These are phyloP conservation scores for Threskiornis aethiopicus DNA, from an alignment of 2,797 vertebrate genomes.

Conservation along the genomic window DNA sequence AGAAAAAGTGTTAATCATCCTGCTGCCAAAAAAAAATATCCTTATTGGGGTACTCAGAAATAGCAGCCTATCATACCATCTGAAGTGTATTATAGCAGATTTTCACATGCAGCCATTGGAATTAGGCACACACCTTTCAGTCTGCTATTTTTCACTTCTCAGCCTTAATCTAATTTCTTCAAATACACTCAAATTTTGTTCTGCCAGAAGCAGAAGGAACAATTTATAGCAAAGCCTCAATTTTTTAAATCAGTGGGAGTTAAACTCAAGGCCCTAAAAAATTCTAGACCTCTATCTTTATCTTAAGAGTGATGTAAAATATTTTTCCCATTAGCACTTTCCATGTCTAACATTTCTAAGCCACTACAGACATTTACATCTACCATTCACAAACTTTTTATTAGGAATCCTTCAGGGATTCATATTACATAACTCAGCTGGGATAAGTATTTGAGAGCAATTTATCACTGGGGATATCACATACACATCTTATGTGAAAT, in stretches of 20 bases:
- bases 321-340: constrained; percentile 33
- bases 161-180: constrained; percentile 1
- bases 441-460: constrained; percentile 2
- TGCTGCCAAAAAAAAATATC: background rate
- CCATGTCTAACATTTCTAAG: background rate
- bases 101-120: background rate
- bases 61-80: background rate
- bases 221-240: background rate
- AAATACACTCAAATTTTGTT: background rate
- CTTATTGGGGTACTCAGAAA: background rate
- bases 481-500: background rate
- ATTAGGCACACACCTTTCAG: background rate
- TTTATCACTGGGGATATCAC: background rate
- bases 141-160: background rate
- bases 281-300: background rate
- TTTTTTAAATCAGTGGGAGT: background rate
- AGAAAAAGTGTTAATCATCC: background rate
- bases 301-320: background rate
- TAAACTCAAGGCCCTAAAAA: background rate
- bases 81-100: background rate
- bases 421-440: constrained; percentile 6
- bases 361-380: background rate
- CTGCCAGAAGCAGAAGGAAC: constrained; percentile 10
- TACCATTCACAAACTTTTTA: constrained; percentile 6
- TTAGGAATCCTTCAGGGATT: background rate